Percentiles rank a stretch among this genome's conserved stretches.
Conservation (phyloP, 2,888 invertebrate genomes). For the Sabatieria punctata region DNA sequence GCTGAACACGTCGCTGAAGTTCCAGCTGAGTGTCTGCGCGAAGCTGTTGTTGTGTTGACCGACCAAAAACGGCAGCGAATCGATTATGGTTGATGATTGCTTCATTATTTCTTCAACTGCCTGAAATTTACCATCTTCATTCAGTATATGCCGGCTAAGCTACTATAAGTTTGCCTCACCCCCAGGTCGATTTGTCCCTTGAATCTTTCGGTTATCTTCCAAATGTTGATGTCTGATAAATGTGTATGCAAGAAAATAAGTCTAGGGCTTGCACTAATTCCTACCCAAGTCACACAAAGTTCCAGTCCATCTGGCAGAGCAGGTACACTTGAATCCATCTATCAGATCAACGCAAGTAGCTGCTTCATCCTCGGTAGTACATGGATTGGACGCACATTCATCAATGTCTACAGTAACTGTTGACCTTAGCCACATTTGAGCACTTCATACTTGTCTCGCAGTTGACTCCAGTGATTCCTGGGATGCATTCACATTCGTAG, state of each 20-base stretch:
- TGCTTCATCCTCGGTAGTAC: too few species aligned
- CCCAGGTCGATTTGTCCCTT: too few species aligned
- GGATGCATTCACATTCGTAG: too few species aligned
- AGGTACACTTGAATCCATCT: constrained; percentile 5
- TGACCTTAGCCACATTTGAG: too few species aligned
- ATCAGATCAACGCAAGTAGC: constrained; percentile 4
- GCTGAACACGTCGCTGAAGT: not conserved
- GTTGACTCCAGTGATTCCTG: too few species aligned
- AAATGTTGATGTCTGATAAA: too few species aligned
- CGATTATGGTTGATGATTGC: not conserved
- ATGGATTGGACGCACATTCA: too few species aligned
- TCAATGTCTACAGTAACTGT: too few species aligned
- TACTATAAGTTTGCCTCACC: too few species aligned
- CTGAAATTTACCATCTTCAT: not conserved
- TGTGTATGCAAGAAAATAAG: too few species aligned
- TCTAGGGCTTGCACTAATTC: too few species aligned
- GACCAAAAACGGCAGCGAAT: constrained; percentile 3
- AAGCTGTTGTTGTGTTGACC: not conserved
- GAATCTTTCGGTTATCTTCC: not conserved
- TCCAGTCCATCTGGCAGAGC: not conserved
- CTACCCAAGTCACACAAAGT: not conserved
- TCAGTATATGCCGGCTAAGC: not conserved
- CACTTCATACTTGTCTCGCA: too few species aligned
- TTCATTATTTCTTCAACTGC: not conserved
- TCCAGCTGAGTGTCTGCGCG: not conserved